These are phyloP conservation scores for Dicyrtoma fusca DNA, from an alignment of 2,888 invertebrate genomes.

Conservation along the genomic window DNA sequence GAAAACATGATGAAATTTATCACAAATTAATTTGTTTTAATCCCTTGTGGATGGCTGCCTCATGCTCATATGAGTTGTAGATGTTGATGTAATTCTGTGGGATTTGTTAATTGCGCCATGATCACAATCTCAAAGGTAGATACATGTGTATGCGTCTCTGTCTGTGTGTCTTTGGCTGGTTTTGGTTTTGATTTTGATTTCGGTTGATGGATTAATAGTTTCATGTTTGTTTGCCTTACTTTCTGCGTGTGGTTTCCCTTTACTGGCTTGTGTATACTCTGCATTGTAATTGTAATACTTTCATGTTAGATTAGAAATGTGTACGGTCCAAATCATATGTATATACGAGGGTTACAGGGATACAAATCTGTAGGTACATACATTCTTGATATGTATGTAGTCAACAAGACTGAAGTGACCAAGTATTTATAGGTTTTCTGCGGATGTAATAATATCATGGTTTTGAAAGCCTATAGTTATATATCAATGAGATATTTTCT, in stretches of 20 bases:
- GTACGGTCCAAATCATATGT: too few species aligned
- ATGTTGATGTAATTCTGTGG: neutral
- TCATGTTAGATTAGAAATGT: too few species aligned
- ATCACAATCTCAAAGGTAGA: neutral
- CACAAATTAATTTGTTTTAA: too few species aligned
- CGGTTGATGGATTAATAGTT: conserved; percentile 1
- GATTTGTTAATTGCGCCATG: neutral
- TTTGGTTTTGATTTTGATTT: conserved; percentile 2
- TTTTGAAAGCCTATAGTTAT: neutral
- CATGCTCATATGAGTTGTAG: too few species aligned
- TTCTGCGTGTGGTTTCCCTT: neutral
- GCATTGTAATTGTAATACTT: neutral
- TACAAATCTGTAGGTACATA: too few species aligned
- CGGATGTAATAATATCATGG: neutral
- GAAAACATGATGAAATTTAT: too few species aligned
- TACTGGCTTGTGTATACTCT: neutral
- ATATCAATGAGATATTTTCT: conserved; percentile 36
- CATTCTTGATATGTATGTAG: too few species aligned
- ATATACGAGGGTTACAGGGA: too few species aligned
- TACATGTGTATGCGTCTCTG: neutral
- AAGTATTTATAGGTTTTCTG: neutral
- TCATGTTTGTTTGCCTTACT: conserved; percentile 14
- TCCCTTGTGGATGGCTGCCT: too few species aligned
- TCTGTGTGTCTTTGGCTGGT: neutral
- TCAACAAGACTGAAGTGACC: too few species aligned